Percentiles rank a stretch among this genome's conserved stretches.
Evolutionary conservation across 2,113 vertebrate species (phyloP).

Genomic region (Etheostoma spectabile): DNA sequence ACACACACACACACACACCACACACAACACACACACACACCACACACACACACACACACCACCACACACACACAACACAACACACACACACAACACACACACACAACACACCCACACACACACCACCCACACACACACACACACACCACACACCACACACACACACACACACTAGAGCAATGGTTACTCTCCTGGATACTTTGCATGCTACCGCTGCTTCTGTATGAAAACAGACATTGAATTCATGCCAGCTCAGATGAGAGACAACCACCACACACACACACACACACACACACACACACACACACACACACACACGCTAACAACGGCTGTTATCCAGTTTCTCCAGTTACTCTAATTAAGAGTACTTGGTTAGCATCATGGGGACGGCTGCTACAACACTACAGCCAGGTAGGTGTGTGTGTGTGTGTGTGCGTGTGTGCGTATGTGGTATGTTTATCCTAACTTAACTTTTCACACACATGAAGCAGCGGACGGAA

Average conservation of each 20-base stretch:
- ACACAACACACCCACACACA: no score
- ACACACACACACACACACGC: not conserved
- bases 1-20: not conserved
- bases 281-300: slow-evolving; percentile 5
- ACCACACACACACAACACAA: no score
- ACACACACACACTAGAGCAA: no score
- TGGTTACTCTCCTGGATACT: slow-evolving; percentile 45
- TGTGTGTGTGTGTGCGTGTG: not conserved
- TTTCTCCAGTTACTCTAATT: slow-evolving; percentile 23
- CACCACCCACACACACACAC: no score
- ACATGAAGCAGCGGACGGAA: not conserved
- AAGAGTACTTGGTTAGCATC: slow-evolving; percentile 25
- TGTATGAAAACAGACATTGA: slow-evolving; percentile 37
- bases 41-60: no score
- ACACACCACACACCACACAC: no score
- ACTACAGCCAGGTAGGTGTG: slow-evolving; percentile 1
- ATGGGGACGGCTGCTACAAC: slow-evolving; percentile 16
- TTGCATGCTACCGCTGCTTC: slow-evolving; percentile 15
- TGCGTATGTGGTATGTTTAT: not conserved
- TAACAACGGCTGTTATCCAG: not conserved
- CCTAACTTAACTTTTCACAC: not conserved
- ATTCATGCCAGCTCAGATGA: slow-evolving; percentile 28
- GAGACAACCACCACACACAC: not conserved
- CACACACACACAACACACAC: no score
- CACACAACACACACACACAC: no score